These are phyloP conservation scores for Aleiodes leptofemur DNA, from an alignment of 2,888 invertebrate genomes.

Conservation along the genomic window DNA sequence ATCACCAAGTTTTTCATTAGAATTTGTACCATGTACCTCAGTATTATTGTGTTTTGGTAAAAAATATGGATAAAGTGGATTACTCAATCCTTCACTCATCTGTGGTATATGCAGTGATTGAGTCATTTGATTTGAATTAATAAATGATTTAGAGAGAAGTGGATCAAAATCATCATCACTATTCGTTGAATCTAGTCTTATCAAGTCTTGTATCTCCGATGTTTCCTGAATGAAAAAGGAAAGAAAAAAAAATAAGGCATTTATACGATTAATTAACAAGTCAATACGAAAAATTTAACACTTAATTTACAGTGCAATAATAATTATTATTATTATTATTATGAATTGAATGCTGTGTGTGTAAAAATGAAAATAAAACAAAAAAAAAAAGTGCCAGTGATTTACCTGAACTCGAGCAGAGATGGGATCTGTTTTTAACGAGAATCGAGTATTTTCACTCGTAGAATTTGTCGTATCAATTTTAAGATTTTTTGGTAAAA, in stretches of 20 bases:
- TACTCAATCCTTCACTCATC: slow-evolving; percentile 72
- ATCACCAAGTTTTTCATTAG: slow-evolving; percentile 75
- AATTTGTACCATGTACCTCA: slow-evolving; percentile 52
- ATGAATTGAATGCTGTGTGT: slow-evolving; percentile 42
- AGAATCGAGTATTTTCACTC: slow-evolving; percentile 51
- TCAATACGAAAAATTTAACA: slow-evolving; percentile 12
- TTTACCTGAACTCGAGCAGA: slow-evolving; percentile 70
- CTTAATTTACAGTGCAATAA: background rate
- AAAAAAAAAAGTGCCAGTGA: slow-evolving; percentile 48
- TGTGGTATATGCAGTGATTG: slow-evolving; percentile 70
- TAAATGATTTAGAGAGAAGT: slow-evolving; percentile 76
- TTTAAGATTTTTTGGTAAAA: slow-evolving; percentile 41
- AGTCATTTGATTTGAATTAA: slow-evolving; percentile 73
- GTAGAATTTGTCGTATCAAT: slow-evolving; percentile 55
- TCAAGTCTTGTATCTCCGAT: slow-evolving; percentile 78
- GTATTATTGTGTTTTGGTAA: slow-evolving; percentile 70
- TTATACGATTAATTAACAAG: background rate
- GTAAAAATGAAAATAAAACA: slow-evolving; percentile 50
- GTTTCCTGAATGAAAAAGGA: slow-evolving; percentile 56
- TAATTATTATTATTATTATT: background rate
- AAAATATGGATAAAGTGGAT: slow-evolving; percentile 77
- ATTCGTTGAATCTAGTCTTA: slow-evolving; percentile 81
- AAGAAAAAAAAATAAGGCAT: background rate
- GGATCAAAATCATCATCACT: slow-evolving; percentile 84
- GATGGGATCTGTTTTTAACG: slow-evolving; percentile 66